These are phyloP conservation scores for Ephestia elutella DNA, from an alignment of 1,140 invertebrate species.

Conservation along the genomic window DNA sequence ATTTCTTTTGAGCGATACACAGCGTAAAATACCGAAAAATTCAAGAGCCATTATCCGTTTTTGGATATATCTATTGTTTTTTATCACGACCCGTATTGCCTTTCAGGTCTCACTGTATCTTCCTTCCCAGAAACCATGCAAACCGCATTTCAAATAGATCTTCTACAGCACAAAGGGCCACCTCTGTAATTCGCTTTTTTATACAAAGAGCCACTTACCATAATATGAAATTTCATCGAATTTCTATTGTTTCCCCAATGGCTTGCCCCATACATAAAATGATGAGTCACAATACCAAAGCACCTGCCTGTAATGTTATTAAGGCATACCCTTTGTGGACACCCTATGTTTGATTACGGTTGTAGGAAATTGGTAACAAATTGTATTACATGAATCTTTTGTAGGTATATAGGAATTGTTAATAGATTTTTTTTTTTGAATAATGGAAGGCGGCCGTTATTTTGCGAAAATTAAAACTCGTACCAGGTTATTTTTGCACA, in stretches of 20 bases:
- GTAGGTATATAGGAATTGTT: background rate
- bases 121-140: no score
- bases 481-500: no score
- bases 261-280: background rate
- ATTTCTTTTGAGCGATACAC: no score
- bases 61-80: no score
- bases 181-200: background rate
- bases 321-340: slow-evolving; percentile 1
- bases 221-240: slow-evolving; percentile 2
- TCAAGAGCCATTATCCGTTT: no score
- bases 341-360: slow-evolving; percentile 3
- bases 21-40: no score
- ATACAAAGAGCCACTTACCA: background rate
- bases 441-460: background rate
- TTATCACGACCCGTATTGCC: no score
- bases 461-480: background rate
- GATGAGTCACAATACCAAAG: background rate
- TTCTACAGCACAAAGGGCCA: no score
- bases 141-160: no score
- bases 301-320: slow-evolving; percentile 1
- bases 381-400: background rate
- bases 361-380: background rate
- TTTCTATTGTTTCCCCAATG: background rate
- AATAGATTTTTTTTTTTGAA: background rate
- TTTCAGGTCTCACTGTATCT: no score